phyloP scores from a whole-genome alignment of 2,888 invertebrate genomes.

The Spilosoma lubricipeda region DNA sequence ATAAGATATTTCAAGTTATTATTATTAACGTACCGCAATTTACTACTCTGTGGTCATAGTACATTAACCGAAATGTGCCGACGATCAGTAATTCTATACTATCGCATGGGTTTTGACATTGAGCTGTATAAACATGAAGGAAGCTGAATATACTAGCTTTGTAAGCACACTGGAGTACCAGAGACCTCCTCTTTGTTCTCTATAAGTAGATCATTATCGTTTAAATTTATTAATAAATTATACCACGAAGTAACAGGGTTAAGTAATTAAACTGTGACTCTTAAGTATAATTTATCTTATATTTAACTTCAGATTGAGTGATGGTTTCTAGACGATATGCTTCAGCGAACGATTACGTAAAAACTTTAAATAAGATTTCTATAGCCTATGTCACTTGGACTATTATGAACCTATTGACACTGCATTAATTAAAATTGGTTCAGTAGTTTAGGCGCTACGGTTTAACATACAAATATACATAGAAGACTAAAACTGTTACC shows the following conservation, averaged over 20 bases:
- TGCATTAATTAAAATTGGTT: too few relatives aligned
- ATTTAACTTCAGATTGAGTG: too few relatives aligned
- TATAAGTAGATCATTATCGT: not conserved
- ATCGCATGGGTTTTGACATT: not conserved
- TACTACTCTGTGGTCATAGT: not conserved
- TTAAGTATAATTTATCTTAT: too few relatives aligned
- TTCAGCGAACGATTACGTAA: not conserved
- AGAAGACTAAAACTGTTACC: too few relatives aligned
- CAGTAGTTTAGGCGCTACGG: too few relatives aligned
- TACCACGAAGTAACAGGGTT: not conserved
- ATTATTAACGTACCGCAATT: not conserved
- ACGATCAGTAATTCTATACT: conserved; percentile 7
- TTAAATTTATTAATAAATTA: not conserved
- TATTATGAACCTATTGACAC: too few relatives aligned
- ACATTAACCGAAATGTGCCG: not conserved
- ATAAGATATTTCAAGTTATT: too few relatives aligned
- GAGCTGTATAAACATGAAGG: not conserved
- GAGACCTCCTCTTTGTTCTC: conserved; percentile 8
- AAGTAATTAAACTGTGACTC: not conserved
- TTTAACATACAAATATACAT: too few relatives aligned
- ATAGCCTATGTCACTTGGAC: too few relatives aligned
- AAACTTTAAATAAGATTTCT: too few relatives aligned
- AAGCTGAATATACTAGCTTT: conserved; percentile 4
- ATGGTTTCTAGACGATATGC: not conserved
- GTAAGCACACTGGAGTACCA: not conserved